Percentiles rank a stretch among this genome's conserved stretches.
Conservation (phyloP, 2,797 vertebrate species). For the Antrozous pallidus region DNA sequence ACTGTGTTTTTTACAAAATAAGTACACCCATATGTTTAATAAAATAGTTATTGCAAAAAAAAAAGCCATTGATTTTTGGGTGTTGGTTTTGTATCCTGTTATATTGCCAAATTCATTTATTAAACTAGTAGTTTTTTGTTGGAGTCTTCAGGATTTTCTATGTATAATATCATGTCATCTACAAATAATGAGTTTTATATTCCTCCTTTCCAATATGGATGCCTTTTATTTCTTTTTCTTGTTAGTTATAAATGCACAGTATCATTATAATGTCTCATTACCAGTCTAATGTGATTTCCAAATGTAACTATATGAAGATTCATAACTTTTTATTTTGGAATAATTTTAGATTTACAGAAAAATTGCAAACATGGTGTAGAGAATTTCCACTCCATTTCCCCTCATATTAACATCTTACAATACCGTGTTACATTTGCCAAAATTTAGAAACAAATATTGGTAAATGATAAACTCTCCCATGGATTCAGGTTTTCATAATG, state of each 20-base stretch:
- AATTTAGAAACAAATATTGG: not conserved
- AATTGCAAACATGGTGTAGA: not conserved
- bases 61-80: no score
- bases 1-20: no score
- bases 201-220: no score
- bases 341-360: slow-evolving; percentile 23
- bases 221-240: no score
- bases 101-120: no score
- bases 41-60: no score
- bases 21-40: no score
- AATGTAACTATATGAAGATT: not conserved
- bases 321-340: not conserved
- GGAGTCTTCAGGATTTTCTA: no score
- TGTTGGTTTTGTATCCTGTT: no score
- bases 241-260: not conserved
- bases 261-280: not conserved
- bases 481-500: not conserved
- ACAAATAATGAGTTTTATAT: no score
- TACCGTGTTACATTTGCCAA: not conserved
- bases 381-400: not conserved
- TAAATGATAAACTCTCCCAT: not conserved
- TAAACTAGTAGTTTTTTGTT: no score
- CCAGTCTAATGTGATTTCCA: not conserved
- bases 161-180: no score
- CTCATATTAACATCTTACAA: not conserved